Evolutionary conservation across 2,797 vertebrate species (phyloP).

Genomic region (Catharus ustulatus): DNA sequence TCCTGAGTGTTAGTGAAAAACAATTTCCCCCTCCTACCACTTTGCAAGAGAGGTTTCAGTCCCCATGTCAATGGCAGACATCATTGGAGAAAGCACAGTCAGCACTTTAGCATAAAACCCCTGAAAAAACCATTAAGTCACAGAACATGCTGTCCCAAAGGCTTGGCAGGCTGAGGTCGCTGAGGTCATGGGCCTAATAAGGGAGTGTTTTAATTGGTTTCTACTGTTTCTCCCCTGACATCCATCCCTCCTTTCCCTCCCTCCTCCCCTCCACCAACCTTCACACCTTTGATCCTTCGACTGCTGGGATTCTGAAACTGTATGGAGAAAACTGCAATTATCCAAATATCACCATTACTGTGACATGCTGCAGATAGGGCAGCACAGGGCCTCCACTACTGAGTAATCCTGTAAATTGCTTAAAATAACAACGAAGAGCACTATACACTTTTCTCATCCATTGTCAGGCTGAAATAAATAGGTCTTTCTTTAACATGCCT

Average conservation of each 20-base stretch:
- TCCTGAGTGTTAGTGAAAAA: not conserved
- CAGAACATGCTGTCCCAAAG: conserved; percentile 64
- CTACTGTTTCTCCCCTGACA: conserved; percentile 31
- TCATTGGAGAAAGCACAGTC: not conserved
- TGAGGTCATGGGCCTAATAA: conserved; percentile 45
- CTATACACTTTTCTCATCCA: conserved; percentile 69
- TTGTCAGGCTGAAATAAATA: conserved; percentile 83
- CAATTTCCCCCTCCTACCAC: not conserved
- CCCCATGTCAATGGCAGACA: not conserved
- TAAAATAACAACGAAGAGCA: conserved; percentile 66
- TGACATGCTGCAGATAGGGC: conserved; percentile 34
- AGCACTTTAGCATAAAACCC: conserved; percentile 27
- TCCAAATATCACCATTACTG: conserved; percentile 62
- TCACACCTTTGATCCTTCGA: conserved; percentile 71
- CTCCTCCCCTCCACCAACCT: conserved; percentile 18
- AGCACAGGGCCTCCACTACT: conserved; percentile 31
- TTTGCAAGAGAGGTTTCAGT: not conserved
- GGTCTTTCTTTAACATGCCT: conserved; percentile 85
- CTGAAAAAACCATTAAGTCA: conserved; percentile 69
- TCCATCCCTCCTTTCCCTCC: not conserved
- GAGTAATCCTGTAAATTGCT: conserved; percentile 76
- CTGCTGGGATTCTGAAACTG: conserved; percentile 73
- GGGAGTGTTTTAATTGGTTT: conserved; percentile 72
- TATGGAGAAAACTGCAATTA: conserved; percentile 72
- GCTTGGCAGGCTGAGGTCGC: conserved; percentile 28